Conservation (phyloP, 2,113 vertebrate genomes). For the Odobenus rosmarus region DNA sequence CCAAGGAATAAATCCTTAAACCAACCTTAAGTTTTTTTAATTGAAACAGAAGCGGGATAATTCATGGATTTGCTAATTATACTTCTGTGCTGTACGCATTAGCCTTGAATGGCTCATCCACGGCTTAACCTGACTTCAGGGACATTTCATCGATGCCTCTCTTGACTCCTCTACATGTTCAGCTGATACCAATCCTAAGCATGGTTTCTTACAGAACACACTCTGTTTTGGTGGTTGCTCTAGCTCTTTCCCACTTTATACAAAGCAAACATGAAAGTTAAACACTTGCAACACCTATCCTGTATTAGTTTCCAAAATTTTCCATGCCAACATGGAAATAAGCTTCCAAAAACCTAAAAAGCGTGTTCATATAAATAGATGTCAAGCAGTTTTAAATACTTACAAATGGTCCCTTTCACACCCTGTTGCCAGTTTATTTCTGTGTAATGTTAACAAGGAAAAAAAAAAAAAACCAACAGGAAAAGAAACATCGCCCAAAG, state of each 20-base stretch:
- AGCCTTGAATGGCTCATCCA: neutral
- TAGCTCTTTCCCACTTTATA: neutral
- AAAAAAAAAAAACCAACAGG: neutral
- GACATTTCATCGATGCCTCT: slow-evolving; percentile 7
- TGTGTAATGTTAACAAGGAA: slow-evolving; percentile 2
- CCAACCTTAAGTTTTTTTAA: slow-evolving; percentile 34
- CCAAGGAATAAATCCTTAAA: slow-evolving; percentile 26
- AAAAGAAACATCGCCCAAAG: slow-evolving; percentile 56
- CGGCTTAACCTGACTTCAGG: slow-evolving; percentile 40
- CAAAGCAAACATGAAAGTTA: neutral
- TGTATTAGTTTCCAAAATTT: slow-evolving; percentile 38
- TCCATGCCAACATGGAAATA: slow-evolving; percentile 46
- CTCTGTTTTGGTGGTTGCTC: neutral
- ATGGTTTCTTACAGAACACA: neutral
- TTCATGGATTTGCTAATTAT: slow-evolving; percentile 39
- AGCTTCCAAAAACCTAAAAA: slow-evolving; percentile 53
- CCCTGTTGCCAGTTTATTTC: slow-evolving; percentile 49
- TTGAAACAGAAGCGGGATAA: slow-evolving; percentile 50
- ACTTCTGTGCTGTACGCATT: neutral
- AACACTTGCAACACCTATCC: slow-evolving; percentile 46
- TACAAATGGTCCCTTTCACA: slow-evolving; percentile 41
- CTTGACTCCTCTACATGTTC: neutral
- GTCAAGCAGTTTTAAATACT: slow-evolving; percentile 66
- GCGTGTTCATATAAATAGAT: slow-evolving; percentile 5
- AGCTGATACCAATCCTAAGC: neutral